Percentiles rank a stretch among this genome's conserved stretches.
Evolutionary conservation across 2,113 vertebrate genomes (phyloP).

Genomic region (Scortum barcoo): DNA sequence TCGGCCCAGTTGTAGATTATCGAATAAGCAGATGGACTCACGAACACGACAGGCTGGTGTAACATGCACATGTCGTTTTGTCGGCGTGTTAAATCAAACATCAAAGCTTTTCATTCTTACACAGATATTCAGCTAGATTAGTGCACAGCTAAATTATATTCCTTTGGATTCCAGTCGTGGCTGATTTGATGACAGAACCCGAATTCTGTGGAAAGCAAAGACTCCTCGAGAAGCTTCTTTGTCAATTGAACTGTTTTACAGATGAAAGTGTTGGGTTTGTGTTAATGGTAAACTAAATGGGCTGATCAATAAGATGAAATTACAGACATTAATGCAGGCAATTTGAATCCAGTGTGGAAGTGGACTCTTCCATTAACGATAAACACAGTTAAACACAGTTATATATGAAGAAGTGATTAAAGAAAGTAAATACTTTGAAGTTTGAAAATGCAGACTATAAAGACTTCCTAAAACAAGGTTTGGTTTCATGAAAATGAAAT

Average conservation of each 20-base stretch:
- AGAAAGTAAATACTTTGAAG: not conserved
- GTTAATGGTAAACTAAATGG: not conserved
- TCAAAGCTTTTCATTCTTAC: no score
- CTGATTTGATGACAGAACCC: not conserved
- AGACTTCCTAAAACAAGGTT: no score
- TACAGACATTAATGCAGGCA: not conserved
- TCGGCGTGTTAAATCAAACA: not conserved
- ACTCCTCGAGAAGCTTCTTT: not conserved
- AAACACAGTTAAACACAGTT: no score
- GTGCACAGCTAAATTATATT: not conserved
- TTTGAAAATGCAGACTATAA: not conserved
- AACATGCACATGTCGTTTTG: not conserved
- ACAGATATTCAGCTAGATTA: not conserved
- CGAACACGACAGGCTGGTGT: slow-evolving; percentile 2
- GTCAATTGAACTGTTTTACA: not conserved
- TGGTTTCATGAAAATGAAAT: not conserved
- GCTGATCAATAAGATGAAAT: not conserved
- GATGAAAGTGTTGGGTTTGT: not conserved
- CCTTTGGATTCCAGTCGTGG: not conserved
- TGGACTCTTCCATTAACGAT: not conserved
- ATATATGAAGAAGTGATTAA: not conserved
- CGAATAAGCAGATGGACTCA: slow-evolving; percentile 56
- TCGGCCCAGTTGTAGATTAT: slow-evolving; percentile 30
- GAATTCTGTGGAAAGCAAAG: not conserved
- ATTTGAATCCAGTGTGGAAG: not conserved